phyloP scores from a whole-genome alignment of 2,113 vertebrate species.

The Nettapus auritus region DNA sequence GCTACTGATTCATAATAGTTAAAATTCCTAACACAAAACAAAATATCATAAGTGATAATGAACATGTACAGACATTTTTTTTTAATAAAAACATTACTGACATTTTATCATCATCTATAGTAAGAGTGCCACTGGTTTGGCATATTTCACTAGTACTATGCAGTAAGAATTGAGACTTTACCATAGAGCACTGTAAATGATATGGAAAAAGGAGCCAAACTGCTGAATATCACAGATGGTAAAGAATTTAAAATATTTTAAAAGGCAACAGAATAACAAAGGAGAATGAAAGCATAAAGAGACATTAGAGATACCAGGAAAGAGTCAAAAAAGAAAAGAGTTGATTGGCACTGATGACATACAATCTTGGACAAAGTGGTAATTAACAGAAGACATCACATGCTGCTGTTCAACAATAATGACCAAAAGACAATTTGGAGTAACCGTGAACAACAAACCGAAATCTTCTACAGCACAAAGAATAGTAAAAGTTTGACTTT shows the following conservation, averaged over 20 bases:
- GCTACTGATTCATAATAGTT: background rate
- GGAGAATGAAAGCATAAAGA: background rate
- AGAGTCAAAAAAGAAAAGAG: background rate
- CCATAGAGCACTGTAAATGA: background rate
- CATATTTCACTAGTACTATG: background rate
- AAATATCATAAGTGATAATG: background rate
- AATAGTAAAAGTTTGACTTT: background rate
- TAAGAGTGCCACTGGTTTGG: background rate
- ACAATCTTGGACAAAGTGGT: background rate
- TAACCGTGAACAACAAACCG: background rate
- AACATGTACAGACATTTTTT: background rate
- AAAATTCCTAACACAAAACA: background rate
- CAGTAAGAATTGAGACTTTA: background rate
- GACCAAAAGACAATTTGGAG: background rate
- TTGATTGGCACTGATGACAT: background rate
- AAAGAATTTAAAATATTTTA: background rate
- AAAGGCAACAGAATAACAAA: background rate
- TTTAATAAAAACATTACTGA: background rate
- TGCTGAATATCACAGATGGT: background rate
- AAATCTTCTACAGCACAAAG: background rate
- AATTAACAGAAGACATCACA: background rate
- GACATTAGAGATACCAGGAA: background rate
- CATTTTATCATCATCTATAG: background rate
- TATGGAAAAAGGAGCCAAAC: background rate
- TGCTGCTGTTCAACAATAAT: background rate